Conservation (phyloP, 2,113 vertebrate species). For the Aspiorhynchus laticeps region DNA sequence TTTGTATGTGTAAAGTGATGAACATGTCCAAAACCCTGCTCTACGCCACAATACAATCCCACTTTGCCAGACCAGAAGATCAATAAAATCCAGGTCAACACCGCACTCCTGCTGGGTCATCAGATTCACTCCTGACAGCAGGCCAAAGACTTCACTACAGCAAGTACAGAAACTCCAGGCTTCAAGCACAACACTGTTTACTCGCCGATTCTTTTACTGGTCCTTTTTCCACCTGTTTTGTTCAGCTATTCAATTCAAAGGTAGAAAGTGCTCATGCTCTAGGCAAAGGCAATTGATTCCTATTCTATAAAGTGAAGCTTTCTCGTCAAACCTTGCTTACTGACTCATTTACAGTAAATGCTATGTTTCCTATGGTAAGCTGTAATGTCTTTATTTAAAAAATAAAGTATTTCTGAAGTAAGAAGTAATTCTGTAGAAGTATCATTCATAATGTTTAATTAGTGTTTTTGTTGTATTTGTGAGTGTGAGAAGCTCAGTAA, state of each 20-base stretch:
- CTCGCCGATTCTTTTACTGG: neutral
- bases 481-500: neutral
- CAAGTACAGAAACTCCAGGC: slow-evolving; percentile 2
- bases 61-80: neutral
- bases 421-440: too few species aligned
- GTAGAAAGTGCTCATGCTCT: slow-evolving; percentile 29
- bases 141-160: slow-evolving; percentile 17
- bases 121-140: slow-evolving; percentile 14
- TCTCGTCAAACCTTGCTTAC: neutral
- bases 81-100: slow-evolving; percentile 33
- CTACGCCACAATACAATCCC: neutral
- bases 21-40: neutral
- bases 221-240: slow-evolving; percentile 13
- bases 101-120: slow-evolving; percentile 11
- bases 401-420: too few species aligned
- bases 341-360: neutral
- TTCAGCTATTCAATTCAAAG: slow-evolving; percentile 30
- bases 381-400: neutral
- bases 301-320: neutral
- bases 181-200: neutral
- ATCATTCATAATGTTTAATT: neutral
- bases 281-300: slow-evolving; percentile 39
- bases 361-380: neutral
- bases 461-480: neutral
- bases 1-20: neutral